Base-by-base conservation (phyloP, 2,113 vertebrate species). In the Dissostichus mawsoni region DNA sequence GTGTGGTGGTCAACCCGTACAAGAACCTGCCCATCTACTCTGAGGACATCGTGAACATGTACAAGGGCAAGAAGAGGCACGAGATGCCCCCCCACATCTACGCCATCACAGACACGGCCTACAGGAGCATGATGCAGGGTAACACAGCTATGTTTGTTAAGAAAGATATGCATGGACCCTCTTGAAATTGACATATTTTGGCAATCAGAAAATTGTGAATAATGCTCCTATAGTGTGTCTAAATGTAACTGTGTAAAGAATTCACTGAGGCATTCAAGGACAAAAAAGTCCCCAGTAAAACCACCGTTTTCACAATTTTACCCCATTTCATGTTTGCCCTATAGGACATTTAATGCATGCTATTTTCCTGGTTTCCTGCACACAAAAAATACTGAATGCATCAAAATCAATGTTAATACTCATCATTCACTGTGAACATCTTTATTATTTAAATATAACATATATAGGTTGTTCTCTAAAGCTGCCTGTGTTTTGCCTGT, bases 51-150 rank as follows among this genome's bases (percentile, higher is more conserved):
- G 94, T 98, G 65, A 96, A 97, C 78, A 98, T 98, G 96, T 98
- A 98, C 87, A 96, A 95, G 69, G 97, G 97, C 87, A 98, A 97
- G 93, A 98, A 97, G 84, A 96, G 97, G 20, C 97, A 98, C 0
- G 97, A 98, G 90, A 96, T 97, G 93, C 97, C 97, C 0, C 97
- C 97, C 3, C 97, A 98, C 65, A 97, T 98, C 90, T 98, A 98
- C 0, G 96, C 97, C 11, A 97, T 98, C 89, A 96, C 97, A 0
- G 97, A 98, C 89, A 95, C 94, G 0, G 96, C 97, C 20, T 98
- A 98, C 90, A 94, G 96, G 63, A 98, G 97, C 94, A 98, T 98
- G 97, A 95, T 97, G 70, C 97, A 98, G 90, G 97, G 97, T 98
- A 84, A 44, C 55, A 1, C 16, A 11, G 10, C 1, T 3, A n/a